Evolutionary conservation across 1,140 invertebrate species (phyloP), one percentile per base, ranked within the genome.

Genomic region (Formica selysi): DNA sequence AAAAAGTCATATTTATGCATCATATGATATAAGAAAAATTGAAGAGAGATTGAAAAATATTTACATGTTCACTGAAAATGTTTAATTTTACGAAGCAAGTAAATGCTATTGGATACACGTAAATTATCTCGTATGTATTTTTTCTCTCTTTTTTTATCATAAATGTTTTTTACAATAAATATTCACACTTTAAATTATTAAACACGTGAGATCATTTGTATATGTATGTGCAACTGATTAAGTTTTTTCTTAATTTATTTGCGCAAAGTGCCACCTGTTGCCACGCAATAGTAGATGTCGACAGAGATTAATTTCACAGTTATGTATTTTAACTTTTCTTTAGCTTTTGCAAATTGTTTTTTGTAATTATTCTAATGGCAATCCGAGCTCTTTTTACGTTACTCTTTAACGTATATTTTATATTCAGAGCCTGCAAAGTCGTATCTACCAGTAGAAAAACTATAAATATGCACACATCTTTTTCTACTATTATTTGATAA

Each of bases 211-310:
- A 41, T 29, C 48, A 38, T 89, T 61, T 51, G 3, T 4, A 19
- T 16, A 51, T 51, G 48, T 51, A 13, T 48, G 44, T 0, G 74
- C 57, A 88, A 73, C 68, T 70, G 61, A 86, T 38, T 67, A 76
- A 48, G 22, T 48, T 44, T 26, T 13, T 48, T 64, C 61, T 88
- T 89, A 81, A 76, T 86, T 85, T 76, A 85, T 65, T 87, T 76
- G 51, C 41, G 81, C 86, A 87, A 90, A 90, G 65, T 26, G 54
- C 86, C 88, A 90, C 88, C 88, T 90, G 89, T 90, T 90, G 89
- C 89, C 80, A 81, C 76, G 65, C 84, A 80, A 76, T 76, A 87
- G 76, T 61, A 90, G 64, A 61, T 62, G 80, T 87, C 68, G 87
- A 84, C 67, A 64, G 57, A 70, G 36, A 85, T 89, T 87, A 76